phyloP scores from a whole-genome alignment of 2,888 invertebrate genomes.

The Euplexia lucipara region DNA sequence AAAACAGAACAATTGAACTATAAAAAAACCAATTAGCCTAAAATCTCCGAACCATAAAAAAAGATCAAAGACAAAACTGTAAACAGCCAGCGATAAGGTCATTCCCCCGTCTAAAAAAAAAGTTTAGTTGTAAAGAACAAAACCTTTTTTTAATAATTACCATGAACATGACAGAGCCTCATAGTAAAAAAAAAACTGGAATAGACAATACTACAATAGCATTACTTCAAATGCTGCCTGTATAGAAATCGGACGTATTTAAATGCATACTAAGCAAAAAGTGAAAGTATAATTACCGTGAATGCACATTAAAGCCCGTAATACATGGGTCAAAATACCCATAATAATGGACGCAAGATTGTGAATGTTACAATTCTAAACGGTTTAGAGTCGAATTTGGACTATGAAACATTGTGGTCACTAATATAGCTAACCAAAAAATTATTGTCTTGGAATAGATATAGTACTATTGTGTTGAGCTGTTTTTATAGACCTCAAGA shows the following conservation, averaged over 20 bases:
- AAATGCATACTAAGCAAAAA: constrained; percentile 37
- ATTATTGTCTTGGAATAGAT: neutral
- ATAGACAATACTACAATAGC: neutral
- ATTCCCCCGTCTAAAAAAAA: constrained; percentile 47
- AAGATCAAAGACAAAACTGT: constrained; percentile 24
- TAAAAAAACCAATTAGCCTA: constrained; percentile 29
- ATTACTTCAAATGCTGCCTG: constrained; percentile 9
- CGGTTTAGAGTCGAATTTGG: constrained; percentile 21
- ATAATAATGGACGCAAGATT: constrained; percentile 29
- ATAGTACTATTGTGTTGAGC: neutral
- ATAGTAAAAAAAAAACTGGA: neutral
- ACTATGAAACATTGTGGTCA: constrained; percentile 16
- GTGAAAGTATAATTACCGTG: constrained; percentile 53
- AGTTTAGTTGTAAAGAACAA: constrained; percentile 21
- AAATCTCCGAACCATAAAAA: constrained; percentile 32
- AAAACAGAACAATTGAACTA: constrained; percentile 14
- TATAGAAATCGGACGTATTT: constrained; percentile 48
- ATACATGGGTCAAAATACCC: constrained; percentile 33
- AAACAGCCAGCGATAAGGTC: constrained; percentile 39
- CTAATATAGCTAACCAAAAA: constrained; percentile 11
- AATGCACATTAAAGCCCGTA: constrained; percentile 43
- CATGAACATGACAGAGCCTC: constrained; percentile 15
- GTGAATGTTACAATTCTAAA: constrained; percentile 48
- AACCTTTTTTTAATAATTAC: constrained; percentile 46
- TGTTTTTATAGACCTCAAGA: neutral